phyloP scores from a whole-genome alignment of 2,113 vertebrate species.

The Chelonoidis abingdonii region DNA sequence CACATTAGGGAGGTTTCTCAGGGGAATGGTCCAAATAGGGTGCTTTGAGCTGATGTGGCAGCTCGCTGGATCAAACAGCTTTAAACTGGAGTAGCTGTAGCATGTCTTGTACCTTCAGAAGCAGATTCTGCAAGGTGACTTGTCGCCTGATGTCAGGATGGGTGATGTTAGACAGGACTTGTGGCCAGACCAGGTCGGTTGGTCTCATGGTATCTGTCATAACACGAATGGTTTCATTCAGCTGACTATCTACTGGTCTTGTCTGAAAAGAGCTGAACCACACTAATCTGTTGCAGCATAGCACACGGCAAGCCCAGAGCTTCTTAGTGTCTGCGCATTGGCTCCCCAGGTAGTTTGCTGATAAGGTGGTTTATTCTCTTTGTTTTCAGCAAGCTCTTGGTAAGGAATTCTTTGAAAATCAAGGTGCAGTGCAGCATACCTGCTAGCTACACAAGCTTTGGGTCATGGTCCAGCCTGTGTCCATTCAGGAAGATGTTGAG shows the following conservation, averaged over 20 bases:
- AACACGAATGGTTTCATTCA: not conserved
- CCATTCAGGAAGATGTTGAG: not conserved
- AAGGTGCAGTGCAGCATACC: not conserved
- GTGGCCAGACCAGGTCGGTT: not conserved
- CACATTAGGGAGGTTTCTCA: not conserved
- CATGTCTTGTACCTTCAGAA: not conserved
- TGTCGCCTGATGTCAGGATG: not conserved
- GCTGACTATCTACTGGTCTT: not conserved
- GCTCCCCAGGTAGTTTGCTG: not conserved
- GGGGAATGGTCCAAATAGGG: not conserved
- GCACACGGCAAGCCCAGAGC: not conserved
- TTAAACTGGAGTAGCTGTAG: not conserved
- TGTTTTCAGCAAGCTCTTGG: not conserved
- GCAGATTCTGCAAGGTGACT: not conserved
- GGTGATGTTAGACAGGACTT: not conserved
- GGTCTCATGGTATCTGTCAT: not conserved
- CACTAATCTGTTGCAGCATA: too few species aligned
- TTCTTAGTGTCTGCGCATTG: not conserved
- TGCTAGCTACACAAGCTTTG: not conserved
- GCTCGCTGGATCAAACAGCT: not conserved
- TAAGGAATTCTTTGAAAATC: not conserved
- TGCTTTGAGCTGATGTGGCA: not conserved
- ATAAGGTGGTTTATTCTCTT: not conserved
- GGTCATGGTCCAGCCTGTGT: not conserved
- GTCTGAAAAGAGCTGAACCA: not conserved